Evolutionary conservation across 2,888 invertebrate genomes (phyloP).

Genomic region (Perdita meconis): DNA sequence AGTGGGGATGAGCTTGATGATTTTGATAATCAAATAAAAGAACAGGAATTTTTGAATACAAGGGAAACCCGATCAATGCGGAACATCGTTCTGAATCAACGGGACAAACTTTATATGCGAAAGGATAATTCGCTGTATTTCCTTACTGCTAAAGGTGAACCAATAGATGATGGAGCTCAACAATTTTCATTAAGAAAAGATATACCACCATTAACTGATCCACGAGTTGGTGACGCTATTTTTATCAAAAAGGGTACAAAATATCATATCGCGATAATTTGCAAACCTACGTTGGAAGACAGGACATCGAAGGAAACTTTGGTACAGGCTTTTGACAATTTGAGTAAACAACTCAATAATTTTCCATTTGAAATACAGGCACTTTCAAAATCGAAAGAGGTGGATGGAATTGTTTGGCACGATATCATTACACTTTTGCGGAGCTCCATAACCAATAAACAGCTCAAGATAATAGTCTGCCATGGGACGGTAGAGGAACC

Average conservation of each 20-base stretch:
- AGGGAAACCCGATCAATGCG: neutral
- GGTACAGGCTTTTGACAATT: neutral
- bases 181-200: neutral
- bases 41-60: neutral
- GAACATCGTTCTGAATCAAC: constrained; percentile 3
- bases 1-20: neutral
- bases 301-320: neutral
- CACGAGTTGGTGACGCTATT: neutral
- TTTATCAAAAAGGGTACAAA: constrained; percentile 21
- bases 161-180: neutral
- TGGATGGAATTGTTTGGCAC: constrained; percentile 1
- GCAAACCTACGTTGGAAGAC: neutral
- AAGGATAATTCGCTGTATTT: constrained; percentile 1
- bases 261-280: neutral
- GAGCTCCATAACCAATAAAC: neutral
- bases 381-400: neutral
- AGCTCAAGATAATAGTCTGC: constrained; percentile 1
- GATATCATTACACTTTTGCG: neutral
- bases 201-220: neutral
- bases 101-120: constrained; percentile 1
- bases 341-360: neutral
- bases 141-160: constrained; percentile 1
- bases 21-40: neutral
- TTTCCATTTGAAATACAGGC: neutral
- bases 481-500: constrained; percentile 6